Conservation (phyloP, 2,113 vertebrate genomes). For the Phaethon lepturus region DNA sequence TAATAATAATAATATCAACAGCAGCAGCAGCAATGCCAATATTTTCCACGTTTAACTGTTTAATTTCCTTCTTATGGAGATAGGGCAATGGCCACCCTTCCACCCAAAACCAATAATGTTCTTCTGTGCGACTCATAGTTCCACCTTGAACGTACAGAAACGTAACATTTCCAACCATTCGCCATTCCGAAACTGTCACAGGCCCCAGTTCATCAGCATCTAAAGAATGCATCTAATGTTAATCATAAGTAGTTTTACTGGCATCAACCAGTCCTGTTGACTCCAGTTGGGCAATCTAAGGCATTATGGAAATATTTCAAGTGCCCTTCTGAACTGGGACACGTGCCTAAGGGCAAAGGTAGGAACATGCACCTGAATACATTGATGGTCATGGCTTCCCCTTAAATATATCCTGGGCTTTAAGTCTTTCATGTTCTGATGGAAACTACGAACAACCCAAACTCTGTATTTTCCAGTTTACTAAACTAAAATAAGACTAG, state of each 20-base stretch:
- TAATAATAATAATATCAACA: background rate
- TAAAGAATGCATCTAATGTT: background rate
- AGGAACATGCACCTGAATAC: conserved; percentile 9
- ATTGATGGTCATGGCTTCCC: background rate
- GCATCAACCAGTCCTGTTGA: background rate
- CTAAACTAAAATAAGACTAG: background rate
- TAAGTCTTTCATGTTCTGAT: background rate
- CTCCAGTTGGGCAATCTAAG: background rate
- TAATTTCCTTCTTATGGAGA: background rate
- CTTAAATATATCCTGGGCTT: background rate
- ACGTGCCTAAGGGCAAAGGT: conserved; percentile 12
- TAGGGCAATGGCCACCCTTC: background rate
- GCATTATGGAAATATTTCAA: background rate
- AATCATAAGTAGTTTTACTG: background rate
- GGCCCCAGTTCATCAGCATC: background rate
- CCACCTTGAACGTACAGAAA: background rate
- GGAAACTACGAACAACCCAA: background rate
- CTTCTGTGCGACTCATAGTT: background rate
- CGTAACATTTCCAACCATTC: background rate
- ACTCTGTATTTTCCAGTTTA: background rate
- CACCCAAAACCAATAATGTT: accelerated
- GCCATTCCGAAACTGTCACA: background rate
- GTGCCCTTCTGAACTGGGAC: conserved; percentile 12
- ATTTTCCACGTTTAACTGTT: background rate
- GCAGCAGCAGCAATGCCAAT: background rate